Evolutionary conservation across 2,888 invertebrate genomes (phyloP).

Genomic region (Rhimphoctona megacephalus): DNA sequence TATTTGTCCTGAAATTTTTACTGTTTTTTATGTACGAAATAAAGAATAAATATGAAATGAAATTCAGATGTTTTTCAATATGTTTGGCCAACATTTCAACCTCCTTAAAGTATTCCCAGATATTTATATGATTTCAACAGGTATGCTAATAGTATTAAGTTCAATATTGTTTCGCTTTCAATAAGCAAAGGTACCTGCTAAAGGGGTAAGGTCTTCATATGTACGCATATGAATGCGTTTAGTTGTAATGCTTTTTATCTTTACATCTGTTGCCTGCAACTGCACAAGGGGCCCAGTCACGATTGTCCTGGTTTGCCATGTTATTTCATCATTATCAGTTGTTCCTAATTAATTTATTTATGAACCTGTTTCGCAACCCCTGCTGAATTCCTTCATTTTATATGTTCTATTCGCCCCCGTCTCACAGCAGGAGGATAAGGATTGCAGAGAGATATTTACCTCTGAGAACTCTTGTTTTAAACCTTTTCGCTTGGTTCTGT

Average conservation of each 20-base stretch:
- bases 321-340: slow-evolving; percentile 83
- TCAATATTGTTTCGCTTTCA: background rate
- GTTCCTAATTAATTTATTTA: slow-evolving; percentile 84
- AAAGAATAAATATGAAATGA: too few relatives aligned
- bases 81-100: background rate
- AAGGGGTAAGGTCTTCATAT: background rate
- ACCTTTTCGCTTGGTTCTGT: slow-evolving; percentile 58
- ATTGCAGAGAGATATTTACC: slow-evolving; percentile 52
- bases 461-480: slow-evolving; percentile 57
- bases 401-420: slow-evolving; percentile 17
- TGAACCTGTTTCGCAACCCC: slow-evolving; percentile 73
- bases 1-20: too few relatives aligned
- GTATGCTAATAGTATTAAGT: background rate
- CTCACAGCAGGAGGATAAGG: background rate
- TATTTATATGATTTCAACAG: background rate
- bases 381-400: slow-evolving; percentile 47
- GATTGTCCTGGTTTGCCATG: slow-evolving; percentile 77
- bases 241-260: background rate
- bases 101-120: background rate
- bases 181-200: background rate
- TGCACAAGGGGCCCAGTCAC: background rate
- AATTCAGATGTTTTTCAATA: background rate
- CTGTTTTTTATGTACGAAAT: too few relatives aligned
- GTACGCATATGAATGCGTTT: background rate
- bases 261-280: background rate